These are phyloP conservation scores for Tinea trinotella DNA, from an alignment of 2,888 invertebrate genomes.

Conservation along the genomic window DNA sequence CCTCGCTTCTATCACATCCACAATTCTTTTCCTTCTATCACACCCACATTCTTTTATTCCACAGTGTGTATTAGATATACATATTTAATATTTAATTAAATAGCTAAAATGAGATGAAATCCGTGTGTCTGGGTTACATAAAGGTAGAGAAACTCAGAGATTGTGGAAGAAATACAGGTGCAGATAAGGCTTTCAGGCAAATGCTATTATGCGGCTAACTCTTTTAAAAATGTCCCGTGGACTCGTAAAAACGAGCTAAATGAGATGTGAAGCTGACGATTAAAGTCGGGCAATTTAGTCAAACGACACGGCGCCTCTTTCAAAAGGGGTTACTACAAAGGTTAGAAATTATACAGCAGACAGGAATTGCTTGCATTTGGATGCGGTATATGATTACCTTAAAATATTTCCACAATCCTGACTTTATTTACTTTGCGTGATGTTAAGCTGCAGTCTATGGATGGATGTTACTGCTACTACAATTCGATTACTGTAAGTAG, in stretches of 20 bases:
- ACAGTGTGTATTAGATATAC: no score
- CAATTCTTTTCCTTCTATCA: no score
- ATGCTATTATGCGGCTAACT: constrained; percentile 20
- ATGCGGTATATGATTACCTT: constrained; percentile 22
- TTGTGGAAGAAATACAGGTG: constrained; percentile 4
- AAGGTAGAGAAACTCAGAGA: neutral
- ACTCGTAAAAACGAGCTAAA: constrained; percentile 49
- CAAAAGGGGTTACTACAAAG: constrained; percentile 28
- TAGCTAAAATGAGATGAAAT: neutral
- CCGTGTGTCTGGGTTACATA: neutral
- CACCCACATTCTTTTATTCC: no score
- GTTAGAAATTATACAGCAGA: constrained; percentile 2
- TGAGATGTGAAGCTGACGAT: constrained; percentile 55
- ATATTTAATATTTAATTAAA: no score
- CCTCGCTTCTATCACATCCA: no score
- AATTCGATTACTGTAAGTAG: no score
- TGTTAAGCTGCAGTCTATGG: no score
- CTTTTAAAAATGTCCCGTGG: constrained; percentile 28
- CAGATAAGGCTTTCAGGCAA: constrained; percentile 10
- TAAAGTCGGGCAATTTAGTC: constrained; percentile 47
- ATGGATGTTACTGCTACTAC: no score
- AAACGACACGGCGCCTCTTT: constrained; percentile 36
- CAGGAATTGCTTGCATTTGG: constrained; percentile 20
- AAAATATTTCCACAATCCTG: no score
- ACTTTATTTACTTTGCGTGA: no score